Percentiles rank a stretch among this genome's conserved stretches.
Conservation (phyloP, 2,888 invertebrate genomes). For the Clitarchus hookeri region DNA sequence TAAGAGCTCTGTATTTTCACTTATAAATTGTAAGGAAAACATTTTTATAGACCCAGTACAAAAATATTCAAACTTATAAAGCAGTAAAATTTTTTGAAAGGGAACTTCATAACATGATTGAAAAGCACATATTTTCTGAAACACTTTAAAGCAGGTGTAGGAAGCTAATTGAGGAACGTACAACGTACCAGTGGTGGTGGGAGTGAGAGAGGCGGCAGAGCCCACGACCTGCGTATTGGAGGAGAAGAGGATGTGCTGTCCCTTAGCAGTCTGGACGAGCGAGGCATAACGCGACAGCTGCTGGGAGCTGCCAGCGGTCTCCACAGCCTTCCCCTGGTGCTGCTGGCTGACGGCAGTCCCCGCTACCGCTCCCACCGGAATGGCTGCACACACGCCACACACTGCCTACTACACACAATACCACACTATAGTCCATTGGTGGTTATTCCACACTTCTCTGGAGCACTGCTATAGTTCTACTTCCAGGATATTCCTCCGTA, state of each 20-base stretch:
- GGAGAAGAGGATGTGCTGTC: slow-evolving; percentile 69
- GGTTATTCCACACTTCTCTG: too few species aligned
- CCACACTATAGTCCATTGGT: too few species aligned
- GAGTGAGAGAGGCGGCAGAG: slow-evolving; percentile 51
- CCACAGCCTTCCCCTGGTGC: slow-evolving; percentile 40
- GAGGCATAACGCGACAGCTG: slow-evolving; percentile 59
- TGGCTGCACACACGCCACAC: slow-evolving; percentile 50
- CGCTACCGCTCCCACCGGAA: slow-evolving; percentile 53
- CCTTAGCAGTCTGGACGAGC: slow-evolving; percentile 71
- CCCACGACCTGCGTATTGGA: slow-evolving; percentile 52
- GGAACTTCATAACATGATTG: too few species aligned
- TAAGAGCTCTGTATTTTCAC: too few species aligned
- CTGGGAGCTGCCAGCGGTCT: slow-evolving; percentile 25
- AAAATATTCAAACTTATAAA: too few species aligned
- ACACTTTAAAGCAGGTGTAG: slow-evolving; percentile 21
- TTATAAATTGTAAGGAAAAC: too few species aligned
- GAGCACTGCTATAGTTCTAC: too few species aligned
- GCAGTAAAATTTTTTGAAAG: too few species aligned
- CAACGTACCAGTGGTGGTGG: slow-evolving; percentile 50
- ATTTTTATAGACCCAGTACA: too few species aligned
- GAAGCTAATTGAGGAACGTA: neutral
- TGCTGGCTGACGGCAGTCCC: slow-evolving; percentile 44
- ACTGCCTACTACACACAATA: neutral
- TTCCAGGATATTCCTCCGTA: too few species aligned
- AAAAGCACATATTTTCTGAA: slow-evolving; percentile 12